A percentile compares a stretch with the other conserved stretches of the same genome.
These are phyloP conservation scores for Himalopsyche kuldschensis DNA, from an alignment of 2,888 invertebrate species.

Conservation along the genomic window DNA sequence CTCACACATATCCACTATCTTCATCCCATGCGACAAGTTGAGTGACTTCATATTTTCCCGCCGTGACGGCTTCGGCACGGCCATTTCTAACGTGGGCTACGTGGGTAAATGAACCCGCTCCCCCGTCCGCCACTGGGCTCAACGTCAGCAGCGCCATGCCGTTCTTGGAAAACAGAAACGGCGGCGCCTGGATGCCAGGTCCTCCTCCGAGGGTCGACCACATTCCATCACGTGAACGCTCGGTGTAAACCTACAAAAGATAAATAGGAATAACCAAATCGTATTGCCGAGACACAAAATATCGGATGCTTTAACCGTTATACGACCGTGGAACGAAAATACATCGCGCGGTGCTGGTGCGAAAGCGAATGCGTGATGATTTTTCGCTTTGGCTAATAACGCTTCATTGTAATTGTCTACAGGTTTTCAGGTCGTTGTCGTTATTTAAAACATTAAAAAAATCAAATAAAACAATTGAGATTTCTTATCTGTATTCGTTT, in stretches of 20 bases:
- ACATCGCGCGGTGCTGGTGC: no score
- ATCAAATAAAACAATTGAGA: no score
- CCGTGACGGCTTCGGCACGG: slow-evolving; percentile 60
- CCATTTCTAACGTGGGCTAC: slow-evolving; percentile 43
- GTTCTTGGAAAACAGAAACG: slow-evolving; percentile 48
- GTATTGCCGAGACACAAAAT: no score
- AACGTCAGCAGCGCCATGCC: slow-evolving; percentile 54
- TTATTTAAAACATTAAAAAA: no score
- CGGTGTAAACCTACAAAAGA: slow-evolving; percentile 29
- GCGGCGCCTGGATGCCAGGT: slow-evolving; percentile 50
- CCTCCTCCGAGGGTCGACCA: slow-evolving; percentile 58
- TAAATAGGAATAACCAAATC: no score
- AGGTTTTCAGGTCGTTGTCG: no score
- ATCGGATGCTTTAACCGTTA: no score
- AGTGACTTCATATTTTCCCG: slow-evolving; percentile 75
- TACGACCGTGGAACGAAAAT: no score
- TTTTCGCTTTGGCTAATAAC: no score
- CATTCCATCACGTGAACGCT: slow-evolving; percentile 30
- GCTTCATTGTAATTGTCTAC: no score
- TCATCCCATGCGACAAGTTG: slow-evolving; percentile 79
- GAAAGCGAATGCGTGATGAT: no score
- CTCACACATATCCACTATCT: slow-evolving; percentile 67
- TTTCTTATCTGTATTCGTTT: no score
- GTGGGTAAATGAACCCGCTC: slow-evolving; percentile 53
- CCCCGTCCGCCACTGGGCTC: slow-evolving; percentile 57